Percentiles rank a stretch among this genome's conserved stretches.
Evolutionary conservation across 2,113 vertebrate species (phyloP).

Genomic region (Muscicapa adusta): DNA sequence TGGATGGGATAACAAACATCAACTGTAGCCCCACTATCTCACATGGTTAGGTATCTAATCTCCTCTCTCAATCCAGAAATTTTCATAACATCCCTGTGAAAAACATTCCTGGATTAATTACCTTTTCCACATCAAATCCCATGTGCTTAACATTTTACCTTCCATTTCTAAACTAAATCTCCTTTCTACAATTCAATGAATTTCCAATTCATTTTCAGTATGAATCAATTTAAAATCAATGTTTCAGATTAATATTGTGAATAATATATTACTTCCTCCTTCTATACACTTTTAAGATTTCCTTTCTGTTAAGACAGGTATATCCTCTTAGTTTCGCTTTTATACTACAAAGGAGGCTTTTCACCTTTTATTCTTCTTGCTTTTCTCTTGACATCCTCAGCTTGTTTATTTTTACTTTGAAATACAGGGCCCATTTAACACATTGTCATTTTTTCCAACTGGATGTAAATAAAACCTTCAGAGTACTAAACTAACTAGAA

Average conservation of each 20-base stretch:
- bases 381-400: neutral
- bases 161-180: neutral
- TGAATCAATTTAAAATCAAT: neutral
- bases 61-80: neutral
- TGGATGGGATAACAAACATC: neutral
- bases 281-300: neutral
- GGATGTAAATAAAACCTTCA: neutral
- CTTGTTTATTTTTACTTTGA: neutral
- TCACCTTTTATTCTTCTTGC: neutral
- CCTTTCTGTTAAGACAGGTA: neutral
- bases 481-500: neutral
- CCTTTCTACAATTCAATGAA: neutral
- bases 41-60: neutral
- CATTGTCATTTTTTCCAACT: neutral
- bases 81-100: neutral
- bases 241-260: neutral
- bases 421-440: neutral
- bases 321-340: neutral
- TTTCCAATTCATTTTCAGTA: neutral
- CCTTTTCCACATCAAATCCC: neutral
- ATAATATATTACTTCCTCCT: neutral
- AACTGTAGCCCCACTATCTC: neutral
- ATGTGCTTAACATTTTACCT: neutral
- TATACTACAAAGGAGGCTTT: neutral
- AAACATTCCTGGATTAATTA: neutral